phyloP scores from a whole-genome alignment of 2,797 vertebrate species.

The Momotus momota region DNA sequence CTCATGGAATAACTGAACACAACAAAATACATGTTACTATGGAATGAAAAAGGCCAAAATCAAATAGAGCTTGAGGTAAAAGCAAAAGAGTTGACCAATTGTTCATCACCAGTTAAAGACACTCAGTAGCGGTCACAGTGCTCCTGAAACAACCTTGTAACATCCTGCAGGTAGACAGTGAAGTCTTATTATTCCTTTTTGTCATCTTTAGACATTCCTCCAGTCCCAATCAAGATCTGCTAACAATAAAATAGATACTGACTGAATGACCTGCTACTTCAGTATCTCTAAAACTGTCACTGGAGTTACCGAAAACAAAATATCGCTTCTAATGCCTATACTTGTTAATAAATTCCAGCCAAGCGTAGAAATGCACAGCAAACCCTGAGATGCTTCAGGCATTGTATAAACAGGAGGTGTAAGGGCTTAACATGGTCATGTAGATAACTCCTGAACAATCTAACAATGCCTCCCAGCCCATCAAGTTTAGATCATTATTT shows the following conservation, averaged over 20 bases:
- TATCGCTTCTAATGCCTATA: neutral
- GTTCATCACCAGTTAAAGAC: neutral
- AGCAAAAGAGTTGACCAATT: neutral
- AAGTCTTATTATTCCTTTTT: neutral
- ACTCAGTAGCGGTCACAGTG: neutral
- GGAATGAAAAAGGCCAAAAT: neutral
- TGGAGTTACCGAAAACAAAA: neutral
- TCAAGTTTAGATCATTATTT: neutral
- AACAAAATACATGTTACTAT: neutral
- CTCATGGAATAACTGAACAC: neutral
- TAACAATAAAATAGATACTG: neutral
- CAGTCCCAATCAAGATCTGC: neutral
- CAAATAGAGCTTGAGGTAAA: neutral
- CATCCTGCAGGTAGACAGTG: neutral
- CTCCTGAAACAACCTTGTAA: neutral
- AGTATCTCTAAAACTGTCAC: neutral
- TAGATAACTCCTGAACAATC: neutral
- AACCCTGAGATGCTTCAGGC: neutral
- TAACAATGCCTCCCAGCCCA: neutral
- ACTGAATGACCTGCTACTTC: neutral
- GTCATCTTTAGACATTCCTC: neutral
- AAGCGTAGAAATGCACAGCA: accelerated
- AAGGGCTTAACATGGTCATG: neutral
- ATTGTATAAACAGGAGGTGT: neutral
- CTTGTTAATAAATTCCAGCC: neutral